Evolutionary conservation across 2,797 vertebrate species (phyloP).

Genomic region (Tenualosa ilisha): DNA sequence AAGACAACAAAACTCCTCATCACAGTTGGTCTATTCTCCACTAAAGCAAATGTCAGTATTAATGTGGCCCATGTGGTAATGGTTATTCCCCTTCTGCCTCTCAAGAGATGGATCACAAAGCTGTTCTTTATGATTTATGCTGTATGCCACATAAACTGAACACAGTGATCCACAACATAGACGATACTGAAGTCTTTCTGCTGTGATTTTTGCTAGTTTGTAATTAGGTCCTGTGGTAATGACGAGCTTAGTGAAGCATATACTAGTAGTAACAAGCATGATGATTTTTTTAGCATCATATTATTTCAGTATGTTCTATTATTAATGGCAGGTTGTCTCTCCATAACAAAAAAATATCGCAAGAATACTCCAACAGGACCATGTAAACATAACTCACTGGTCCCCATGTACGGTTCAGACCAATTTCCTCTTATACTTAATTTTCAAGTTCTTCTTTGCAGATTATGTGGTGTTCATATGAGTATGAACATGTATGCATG

Average conservation of each 20-base stretch:
- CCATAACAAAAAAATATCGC: too few relatives aligned
- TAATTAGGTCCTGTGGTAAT: background rate
- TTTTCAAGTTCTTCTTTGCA: too few relatives aligned
- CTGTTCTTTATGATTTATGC: background rate
- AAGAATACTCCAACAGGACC: too few relatives aligned
- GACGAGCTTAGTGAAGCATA: background rate
- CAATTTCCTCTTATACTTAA: too few relatives aligned
- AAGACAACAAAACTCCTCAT: constrained; percentile 3
- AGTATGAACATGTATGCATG: background rate
- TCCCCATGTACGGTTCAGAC: too few relatives aligned
- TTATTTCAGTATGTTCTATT: background rate
- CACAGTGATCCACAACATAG: background rate
- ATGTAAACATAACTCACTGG: too few relatives aligned
- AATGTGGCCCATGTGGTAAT: background rate
- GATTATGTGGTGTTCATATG: too few relatives aligned
- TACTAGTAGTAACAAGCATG: background rate
- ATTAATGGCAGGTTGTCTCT: background rate
- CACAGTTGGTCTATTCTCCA: background rate
- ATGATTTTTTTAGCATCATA: background rate
- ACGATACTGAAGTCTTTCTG: background rate
- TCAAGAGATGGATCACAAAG: background rate
- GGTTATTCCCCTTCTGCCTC: too few relatives aligned
- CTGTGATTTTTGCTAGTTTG: background rate
- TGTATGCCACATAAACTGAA: background rate
- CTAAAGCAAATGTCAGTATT: background rate